Percentiles rank a stretch among this genome's conserved stretches.
These are phyloP conservation scores for Eilema caniola DNA, from an alignment of 2,888 invertebrate genomes.

Conservation along the genomic window DNA sequence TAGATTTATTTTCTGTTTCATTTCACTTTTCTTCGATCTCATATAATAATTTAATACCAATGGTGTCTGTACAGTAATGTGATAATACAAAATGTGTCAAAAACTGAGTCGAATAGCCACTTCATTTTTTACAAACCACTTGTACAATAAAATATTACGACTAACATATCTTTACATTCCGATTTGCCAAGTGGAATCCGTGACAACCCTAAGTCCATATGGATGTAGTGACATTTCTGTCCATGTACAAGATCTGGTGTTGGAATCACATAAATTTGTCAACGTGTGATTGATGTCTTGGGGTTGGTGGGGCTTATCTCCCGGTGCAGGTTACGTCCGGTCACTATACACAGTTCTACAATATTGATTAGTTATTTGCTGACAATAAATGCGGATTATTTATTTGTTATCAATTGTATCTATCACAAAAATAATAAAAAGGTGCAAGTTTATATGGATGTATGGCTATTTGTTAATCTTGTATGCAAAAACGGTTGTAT, in stretches of 20 bases:
- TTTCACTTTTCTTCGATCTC: no score
- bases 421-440: no score
- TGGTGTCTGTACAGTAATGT: neutral
- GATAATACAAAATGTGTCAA: neutral
- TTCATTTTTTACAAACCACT: neutral
- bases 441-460: no score
- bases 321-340: slow-evolving; percentile 54
- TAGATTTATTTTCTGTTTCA: no score
- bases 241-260: slow-evolving; percentile 49
- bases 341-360: slow-evolving; percentile 29
- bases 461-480: no score
- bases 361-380: slow-evolving; percentile 48
- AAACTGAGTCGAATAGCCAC: neutral
- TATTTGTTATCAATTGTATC: neutral
- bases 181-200: neutral
- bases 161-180: neutral
- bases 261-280: slow-evolving; percentile 71
- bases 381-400: neutral
- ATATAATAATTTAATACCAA: no score
- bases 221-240: slow-evolving; percentile 18
- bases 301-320: slow-evolving; percentile 60
- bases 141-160: neutral
- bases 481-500: no score
- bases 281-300: slow-evolving; percentile 66
- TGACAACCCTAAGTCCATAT: slow-evolving; percentile 15